Evolutionary conservation across 2,888 invertebrate species (phyloP).

Genomic region (Agapostemon virescens): DNA sequence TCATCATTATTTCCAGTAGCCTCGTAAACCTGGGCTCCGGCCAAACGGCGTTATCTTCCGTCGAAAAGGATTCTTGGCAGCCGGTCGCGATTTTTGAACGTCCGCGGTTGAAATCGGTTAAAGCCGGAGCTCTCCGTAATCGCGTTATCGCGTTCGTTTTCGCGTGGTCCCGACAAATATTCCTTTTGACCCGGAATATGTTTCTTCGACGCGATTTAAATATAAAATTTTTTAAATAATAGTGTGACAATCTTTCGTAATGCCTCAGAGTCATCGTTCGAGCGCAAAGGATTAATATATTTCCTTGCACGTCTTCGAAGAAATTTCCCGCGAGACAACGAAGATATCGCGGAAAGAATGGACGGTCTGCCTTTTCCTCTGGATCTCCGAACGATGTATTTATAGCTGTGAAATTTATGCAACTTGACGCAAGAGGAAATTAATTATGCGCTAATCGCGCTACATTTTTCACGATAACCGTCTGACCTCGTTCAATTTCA

Average conservation of each 20-base stretch:
- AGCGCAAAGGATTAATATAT: too few species aligned
- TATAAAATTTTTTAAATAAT: too few species aligned
- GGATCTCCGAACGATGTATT: slow-evolving; percentile 24
- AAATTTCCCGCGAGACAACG: neutral
- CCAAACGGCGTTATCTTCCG: slow-evolving; percentile 35
- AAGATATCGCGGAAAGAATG: slow-evolving; percentile 8
- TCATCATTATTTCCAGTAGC: slow-evolving; percentile 51
- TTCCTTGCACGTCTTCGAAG: neutral
- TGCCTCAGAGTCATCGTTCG: too few species aligned
- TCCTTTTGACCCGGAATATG: too few species aligned
- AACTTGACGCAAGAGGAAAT: slow-evolving; percentile 45
- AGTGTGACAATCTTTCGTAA: too few species aligned
- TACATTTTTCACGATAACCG: slow-evolving; percentile 52
- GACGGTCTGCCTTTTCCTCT: slow-evolving; percentile 8
- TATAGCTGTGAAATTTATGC: slow-evolving; percentile 48
- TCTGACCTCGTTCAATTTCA: slow-evolving; percentile 46
- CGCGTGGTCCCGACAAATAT: neutral
- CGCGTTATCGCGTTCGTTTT: slow-evolving; percentile 8
- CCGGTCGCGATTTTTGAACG: neutral
- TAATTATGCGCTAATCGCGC: slow-evolving; percentile 52
- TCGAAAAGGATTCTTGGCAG: slow-evolving; percentile 35
- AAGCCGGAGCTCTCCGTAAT: neutral
- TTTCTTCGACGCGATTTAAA: too few species aligned
- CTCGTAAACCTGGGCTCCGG: slow-evolving; percentile 37
- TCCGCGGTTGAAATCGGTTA: slow-evolving; percentile 7